Evolutionary conservation across 2,888 invertebrate genomes (phyloP).

Genomic region (Acrocyrtus sp.): DNA sequence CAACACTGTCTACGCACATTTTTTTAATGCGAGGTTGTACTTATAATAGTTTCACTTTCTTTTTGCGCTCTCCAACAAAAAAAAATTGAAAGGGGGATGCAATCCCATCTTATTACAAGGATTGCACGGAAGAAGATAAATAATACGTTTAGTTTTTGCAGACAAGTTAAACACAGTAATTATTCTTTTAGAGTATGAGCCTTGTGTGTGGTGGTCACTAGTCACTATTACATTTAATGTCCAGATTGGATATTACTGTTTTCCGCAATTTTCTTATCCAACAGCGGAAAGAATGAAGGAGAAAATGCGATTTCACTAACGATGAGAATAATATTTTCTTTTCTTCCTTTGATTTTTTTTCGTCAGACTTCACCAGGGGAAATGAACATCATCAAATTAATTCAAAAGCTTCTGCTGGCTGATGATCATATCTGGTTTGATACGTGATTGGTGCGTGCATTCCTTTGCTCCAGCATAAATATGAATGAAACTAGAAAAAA

Average conservation of each 20-base stretch:
- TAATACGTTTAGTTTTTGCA: background rate
- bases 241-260: too few species aligned
- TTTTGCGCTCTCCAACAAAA: too few species aligned
- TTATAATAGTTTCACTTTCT: too few species aligned
- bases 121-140: background rate
- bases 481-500: background rate
- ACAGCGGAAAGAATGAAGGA: background rate
- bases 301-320: background rate
- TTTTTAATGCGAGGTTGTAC: too few species aligned
- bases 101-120: background rate
- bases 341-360: background rate
- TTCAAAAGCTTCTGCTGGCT: constrained; percentile 8
- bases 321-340: too few species aligned
- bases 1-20: too few species aligned
- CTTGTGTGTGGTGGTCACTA: background rate
- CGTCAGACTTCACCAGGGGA: background rate
- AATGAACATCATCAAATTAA: constrained; percentile 12
- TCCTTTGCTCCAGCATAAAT: background rate
- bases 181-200: background rate
- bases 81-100: too few species aligned
- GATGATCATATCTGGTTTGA: background rate
- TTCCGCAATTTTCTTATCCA: too few species aligned
- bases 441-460: background rate
- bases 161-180: background rate
- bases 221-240: background rate